These are phyloP conservation scores for Pterobdella sp. DNA, from an alignment of 2,888 invertebrate species.

Conservation along the genomic window DNA sequence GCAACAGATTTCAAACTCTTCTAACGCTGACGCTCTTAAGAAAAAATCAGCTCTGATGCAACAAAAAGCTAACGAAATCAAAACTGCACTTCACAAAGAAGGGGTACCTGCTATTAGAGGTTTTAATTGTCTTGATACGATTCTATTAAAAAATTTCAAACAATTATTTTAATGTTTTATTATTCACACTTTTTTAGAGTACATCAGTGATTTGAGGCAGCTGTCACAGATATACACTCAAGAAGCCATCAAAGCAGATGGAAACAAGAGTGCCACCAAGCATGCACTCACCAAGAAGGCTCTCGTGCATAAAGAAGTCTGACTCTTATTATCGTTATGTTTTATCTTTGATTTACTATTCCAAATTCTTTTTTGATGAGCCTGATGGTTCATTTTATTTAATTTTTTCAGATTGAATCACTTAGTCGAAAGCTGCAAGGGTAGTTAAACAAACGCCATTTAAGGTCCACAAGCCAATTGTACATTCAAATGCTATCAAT, in stretches of 20 bases:
- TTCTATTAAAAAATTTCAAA: not conserved
- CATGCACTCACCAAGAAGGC: constrained; percentile 47
- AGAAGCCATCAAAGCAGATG: constrained; percentile 42
- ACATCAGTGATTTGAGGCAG: constrained; percentile 42
- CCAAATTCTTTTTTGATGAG: too few species aligned
- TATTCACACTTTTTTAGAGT: constrained; percentile 39
- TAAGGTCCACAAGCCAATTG: too few species aligned
- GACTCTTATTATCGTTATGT: too few species aligned
- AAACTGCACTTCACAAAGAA: constrained; percentile 40
- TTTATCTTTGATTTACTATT: too few species aligned
- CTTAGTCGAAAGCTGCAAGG: not conserved
- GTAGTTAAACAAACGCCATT: too few species aligned
- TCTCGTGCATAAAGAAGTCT: constrained; percentile 48
- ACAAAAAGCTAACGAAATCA: constrained; percentile 19
- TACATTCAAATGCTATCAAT: too few species aligned
- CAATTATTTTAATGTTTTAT: not conserved
- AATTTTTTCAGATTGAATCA: not conserved
- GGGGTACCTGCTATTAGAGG: constrained; percentile 43
- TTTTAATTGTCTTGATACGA: constrained; percentile 26
- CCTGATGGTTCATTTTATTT: too few species aligned
- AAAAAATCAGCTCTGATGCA: not conserved
- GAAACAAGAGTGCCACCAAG: constrained; percentile 44
- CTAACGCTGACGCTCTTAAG: not conserved
- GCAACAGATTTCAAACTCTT: constrained; percentile 45
- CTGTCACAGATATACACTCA: constrained; percentile 41